Base-by-base conservation (phyloP, 2,888 invertebrate genomes). In the Machimus rusticus region DNA sequence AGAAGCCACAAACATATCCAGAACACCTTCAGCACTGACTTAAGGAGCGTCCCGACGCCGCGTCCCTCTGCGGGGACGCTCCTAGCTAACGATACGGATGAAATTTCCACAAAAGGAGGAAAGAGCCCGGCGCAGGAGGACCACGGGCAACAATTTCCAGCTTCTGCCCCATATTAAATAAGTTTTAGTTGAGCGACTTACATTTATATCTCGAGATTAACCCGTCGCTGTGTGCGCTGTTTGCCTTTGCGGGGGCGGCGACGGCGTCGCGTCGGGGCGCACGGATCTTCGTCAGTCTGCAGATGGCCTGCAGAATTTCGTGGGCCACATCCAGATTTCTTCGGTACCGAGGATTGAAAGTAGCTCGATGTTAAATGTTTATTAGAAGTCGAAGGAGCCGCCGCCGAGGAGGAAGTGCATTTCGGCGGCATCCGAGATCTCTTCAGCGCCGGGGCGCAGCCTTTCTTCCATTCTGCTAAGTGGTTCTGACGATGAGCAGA, bases 351-450 rank as follows among this genome's bases (percentile, higher is more conserved):
- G 46, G 74, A 51, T 37, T 31, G 79, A 87, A 78, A 23, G 46
- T 19, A 43, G 66, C 51, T 39, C 34, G 74, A 74, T 82, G 81
- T 74, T 87, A 82, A 87, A 87, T 87, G 81, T 82, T 87, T 87
- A 87, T 87, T 87, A 87, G 87, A 87, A 82, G 39, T 39, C 74
- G 74, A 81, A 74, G 34, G 19, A 43, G 19, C 51, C 12, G 16
- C n/a, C 37, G 57, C 28, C 28, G 28, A 19, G 12, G 66, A 66
- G 37, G 34, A 9, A 37, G 14, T 82, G 82, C 51, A 66, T 66
- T 66, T 66, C 23, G 51, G 43, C 46, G 51, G 23, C 51, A 43
- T 37, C 19, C 9, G 14, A 23, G 46, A 16, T 34, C n/a, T 23
- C 12, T 3, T 66, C 66, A 23, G 19, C 14, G 8, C 28, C 28